Base-by-base conservation (phyloP, 2,797 vertebrate genomes). In the Scarus forsteni region DNA sequence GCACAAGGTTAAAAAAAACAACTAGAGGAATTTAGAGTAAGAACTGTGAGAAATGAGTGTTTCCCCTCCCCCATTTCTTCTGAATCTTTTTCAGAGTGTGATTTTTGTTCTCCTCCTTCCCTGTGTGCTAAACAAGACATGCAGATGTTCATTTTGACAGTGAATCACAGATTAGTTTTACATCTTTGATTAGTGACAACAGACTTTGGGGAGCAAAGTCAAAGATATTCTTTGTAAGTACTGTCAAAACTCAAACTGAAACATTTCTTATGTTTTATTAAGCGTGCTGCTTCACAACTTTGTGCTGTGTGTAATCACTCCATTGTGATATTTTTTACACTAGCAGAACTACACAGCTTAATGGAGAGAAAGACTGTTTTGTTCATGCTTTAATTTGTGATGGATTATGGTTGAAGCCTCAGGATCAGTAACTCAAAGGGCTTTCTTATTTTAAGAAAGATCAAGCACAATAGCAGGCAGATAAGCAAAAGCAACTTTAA, bases 181-280 rank as follows among this genome's bases (percentile, higher is more conserved):
- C 57, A 57, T 34, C 16, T 70, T 39, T 59, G 57, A 73, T 79
- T 49, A 39, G 44, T 48, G 34, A 45, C 51, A 57, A 52, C 35
- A 46, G 59, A 48, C 18, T 64, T 59, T 35, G 14, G 40, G 5
- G 8, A 60, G 66, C 12, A 15, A 15, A 48, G 48, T 46, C 6
- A 8, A n/a, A 59, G 8, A 16, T 9, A 3, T 54, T 48, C 10
- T 18, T 50, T 19, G 7, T 8, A 36, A 59, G 39, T 3, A 19
- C 13, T 12, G 14, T 64, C 39, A 39, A 60, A 68, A 62, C 46
- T 42, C 14, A 39, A 70, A 42, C 42, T 36, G 60, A 54, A 18
- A 40, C 12, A 34, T 61, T 48, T 48, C 18, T 11, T 55, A 48
- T 63, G 12, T 39, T 43, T 65, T 55, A 46, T 58, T 36, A 11